A percentile compares a stretch with the other conserved stretches of the same genome.
Conservation (phyloP, 2,888 invertebrate species). For the Lepidocyrtinus sp. region DNA sequence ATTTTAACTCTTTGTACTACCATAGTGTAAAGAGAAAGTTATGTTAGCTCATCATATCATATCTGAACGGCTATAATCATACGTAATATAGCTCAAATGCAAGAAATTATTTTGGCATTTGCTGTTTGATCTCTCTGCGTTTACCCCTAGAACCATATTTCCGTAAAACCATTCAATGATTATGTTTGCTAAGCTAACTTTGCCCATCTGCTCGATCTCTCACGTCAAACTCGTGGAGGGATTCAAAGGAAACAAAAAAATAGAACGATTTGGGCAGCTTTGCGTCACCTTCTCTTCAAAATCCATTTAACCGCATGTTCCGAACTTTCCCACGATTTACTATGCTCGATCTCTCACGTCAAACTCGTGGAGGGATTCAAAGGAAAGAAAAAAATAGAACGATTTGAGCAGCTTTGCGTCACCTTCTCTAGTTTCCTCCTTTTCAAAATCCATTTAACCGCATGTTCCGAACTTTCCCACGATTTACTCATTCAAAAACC, state of each 20-base stretch:
- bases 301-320: slow-evolving; percentile 58
- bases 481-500: too few species aligned
- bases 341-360: slow-evolving; percentile 60
- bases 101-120: slow-evolving; percentile 14
- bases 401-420: too few species aligned
- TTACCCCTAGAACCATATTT: neutral
- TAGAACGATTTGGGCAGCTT: too few species aligned
- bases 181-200: slow-evolving; percentile 62
- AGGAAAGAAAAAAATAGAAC: neutral
- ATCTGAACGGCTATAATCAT: neutral
- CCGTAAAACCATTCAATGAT: slow-evolving; percentile 26
- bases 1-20: too few species aligned
- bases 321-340: too few species aligned
- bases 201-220: slow-evolving; percentile 64
- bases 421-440: too few species aligned
- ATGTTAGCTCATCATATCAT: neutral
- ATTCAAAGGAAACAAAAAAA: neutral
- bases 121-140: slow-evolving; percentile 7
- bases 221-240: slow-evolving; percentile 26
- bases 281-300: slow-evolving; percentile 40
- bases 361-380: slow-evolving; percentile 14
- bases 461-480: too few species aligned
- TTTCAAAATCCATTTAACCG: slow-evolving; percentile 57
- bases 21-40: neutral
- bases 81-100: too few species aligned